Conservation (phyloP, 2,888 invertebrate species). For the Drosophila nigricruria region DNA sequence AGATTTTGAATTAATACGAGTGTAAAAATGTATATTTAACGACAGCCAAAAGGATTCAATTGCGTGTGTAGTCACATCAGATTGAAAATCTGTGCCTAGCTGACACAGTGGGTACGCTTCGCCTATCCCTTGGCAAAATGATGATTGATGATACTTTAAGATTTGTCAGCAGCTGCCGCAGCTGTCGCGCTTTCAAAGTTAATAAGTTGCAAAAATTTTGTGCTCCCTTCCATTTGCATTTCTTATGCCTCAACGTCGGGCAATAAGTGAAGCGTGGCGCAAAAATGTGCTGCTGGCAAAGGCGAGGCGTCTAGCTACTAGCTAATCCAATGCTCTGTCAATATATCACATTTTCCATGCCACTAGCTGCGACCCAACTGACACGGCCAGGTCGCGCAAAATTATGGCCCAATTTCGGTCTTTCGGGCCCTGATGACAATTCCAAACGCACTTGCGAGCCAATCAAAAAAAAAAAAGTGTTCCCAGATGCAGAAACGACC, state of each 20-base stretch:
- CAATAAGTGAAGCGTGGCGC: constrained; percentile 34
- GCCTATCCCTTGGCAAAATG: constrained; percentile 39
- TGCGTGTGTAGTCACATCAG: constrained; percentile 26
- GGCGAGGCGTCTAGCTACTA: constrained; percentile 31
- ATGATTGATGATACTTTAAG: constrained; percentile 70
- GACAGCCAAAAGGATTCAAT: constrained; percentile 48
- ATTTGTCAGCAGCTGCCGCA: constrained; percentile 58
- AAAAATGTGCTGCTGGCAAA: constrained; percentile 6
- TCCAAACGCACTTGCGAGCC: constrained; percentile 13
- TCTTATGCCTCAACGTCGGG: constrained; percentile 33
- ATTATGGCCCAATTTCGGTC: constrained; percentile 31
- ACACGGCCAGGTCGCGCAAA: constrained; percentile 34
- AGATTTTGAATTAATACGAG: constrained; percentile 47
- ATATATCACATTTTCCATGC: constrained; percentile 54
- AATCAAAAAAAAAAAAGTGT: constrained; percentile 4
- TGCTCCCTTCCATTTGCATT: constrained; percentile 66
- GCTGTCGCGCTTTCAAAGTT: constrained; percentile 44
- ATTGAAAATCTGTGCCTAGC: constrained; percentile 30
- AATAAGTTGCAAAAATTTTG: constrained; percentile 68
- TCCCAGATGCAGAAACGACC: constrained; percentile 6
- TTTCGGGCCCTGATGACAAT: background rate
- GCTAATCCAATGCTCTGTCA: constrained; percentile 45
- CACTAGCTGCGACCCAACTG: constrained; percentile 29
- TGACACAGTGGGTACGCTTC: constrained; percentile 47
- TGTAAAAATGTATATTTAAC: constrained; percentile 73